A percentile compares a stretch with the other conserved stretches of the same genome.
Evolutionary conservation across 2,888 invertebrate genomes (phyloP).

Genomic region (Archips crataeganus): DNA sequence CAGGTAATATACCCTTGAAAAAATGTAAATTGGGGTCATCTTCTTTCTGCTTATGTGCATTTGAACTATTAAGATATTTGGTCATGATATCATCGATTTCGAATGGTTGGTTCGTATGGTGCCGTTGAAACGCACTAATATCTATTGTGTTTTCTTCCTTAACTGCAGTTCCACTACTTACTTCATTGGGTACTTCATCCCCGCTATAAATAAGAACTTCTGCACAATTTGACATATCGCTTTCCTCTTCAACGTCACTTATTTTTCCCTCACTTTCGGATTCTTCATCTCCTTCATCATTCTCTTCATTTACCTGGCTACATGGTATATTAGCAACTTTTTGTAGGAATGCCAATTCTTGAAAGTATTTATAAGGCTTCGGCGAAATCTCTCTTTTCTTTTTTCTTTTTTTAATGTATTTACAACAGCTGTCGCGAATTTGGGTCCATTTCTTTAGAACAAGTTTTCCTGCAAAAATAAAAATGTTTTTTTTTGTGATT

Average conservation of each 20-base stretch:
- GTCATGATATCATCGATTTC: neutral
- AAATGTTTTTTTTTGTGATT: neutral
- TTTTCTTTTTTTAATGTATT: neutral
- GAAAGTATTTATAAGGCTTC: neutral
- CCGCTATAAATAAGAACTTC: neutral
- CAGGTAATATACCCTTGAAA: slow-evolving; percentile 3
- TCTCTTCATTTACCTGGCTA: neutral
- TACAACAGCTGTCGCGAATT: slow-evolving; percentile 5
- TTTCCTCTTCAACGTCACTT: neutral
- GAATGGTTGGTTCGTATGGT: neutral
- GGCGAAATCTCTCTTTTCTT: neutral
- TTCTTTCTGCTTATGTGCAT: neutral
- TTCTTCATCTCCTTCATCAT: neutral
- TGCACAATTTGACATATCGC: neutral
- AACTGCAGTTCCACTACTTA: neutral
- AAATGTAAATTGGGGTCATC: slow-evolving; percentile 7
- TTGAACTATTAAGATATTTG: neutral
- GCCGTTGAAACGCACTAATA: neutral
- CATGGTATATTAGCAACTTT: neutral
- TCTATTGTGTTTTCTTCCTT: neutral
- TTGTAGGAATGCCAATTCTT: neutral
- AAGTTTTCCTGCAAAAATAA: neutral
- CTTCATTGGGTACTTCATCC: neutral
- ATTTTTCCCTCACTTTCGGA: neutral
- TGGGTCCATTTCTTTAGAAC: slow-evolving; percentile 5